phyloP scores from a whole-genome alignment of 2,888 invertebrate species.

The Tetragnatha montana region DNA sequence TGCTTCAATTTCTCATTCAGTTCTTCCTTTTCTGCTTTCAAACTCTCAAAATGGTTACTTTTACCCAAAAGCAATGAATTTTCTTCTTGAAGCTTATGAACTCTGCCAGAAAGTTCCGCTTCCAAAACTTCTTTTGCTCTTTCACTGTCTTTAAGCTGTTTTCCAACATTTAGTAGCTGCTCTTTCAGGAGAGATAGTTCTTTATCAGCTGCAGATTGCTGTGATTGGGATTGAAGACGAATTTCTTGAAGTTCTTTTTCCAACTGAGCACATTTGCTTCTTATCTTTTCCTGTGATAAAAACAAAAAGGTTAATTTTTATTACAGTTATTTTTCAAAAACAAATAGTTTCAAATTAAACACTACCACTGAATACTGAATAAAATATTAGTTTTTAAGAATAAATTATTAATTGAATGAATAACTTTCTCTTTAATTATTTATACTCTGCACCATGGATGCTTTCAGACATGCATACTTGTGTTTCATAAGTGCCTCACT shows the following conservation, averaged over 20 bases:
- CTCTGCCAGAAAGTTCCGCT: slow-evolving; percentile 23
- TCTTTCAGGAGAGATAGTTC: slow-evolving; percentile 59
- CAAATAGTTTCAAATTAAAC: too few species aligned
- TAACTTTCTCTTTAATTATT: too few species aligned
- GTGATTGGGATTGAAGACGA: slow-evolving; percentile 54
- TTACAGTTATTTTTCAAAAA: too few species aligned
- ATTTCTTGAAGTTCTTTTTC: slow-evolving; percentile 68
- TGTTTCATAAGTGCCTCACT: too few species aligned
- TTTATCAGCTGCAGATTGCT: slow-evolving; percentile 53
- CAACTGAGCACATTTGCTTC: slow-evolving; percentile 61
- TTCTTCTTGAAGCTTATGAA: slow-evolving; percentile 52
- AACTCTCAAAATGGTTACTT: slow-evolving; percentile 37
- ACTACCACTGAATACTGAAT: too few species aligned
- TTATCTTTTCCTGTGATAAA: slow-evolving; percentile 59
- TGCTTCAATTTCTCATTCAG: slow-evolving; percentile 61
- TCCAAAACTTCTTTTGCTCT: slow-evolving; percentile 19
- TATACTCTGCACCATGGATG: too few species aligned
- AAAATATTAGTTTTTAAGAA: too few species aligned
- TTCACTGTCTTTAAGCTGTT: slow-evolving; percentile 17
- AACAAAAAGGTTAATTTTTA: background rate
- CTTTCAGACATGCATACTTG: too few species aligned
- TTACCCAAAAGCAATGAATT: slow-evolving; percentile 33
- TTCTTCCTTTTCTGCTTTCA: slow-evolving; percentile 59
- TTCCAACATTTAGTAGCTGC: slow-evolving; percentile 50
- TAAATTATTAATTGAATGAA: too few species aligned